Conservation (phyloP, 1,140 invertebrate genomes). For the Cataglyphis hispanica region DNA sequence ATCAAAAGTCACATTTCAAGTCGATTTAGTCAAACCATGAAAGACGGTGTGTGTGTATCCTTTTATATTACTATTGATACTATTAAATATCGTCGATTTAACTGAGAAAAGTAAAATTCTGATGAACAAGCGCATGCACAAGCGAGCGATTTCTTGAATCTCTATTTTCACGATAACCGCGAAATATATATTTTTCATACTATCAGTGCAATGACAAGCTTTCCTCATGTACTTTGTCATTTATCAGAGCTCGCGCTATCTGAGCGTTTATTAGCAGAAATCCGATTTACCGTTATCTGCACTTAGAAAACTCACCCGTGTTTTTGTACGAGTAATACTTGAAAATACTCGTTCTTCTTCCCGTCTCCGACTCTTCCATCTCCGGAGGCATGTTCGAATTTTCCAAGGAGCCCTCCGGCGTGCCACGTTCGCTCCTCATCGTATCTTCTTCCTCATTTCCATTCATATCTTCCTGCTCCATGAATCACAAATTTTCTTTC, state of each 20-base stretch:
- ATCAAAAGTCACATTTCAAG: background rate
- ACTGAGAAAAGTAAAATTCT: too few species aligned
- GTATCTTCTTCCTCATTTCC: conserved; percentile 5
- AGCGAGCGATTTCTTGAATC: too few species aligned
- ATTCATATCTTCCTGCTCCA: conserved; percentile 32
- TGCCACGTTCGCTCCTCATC: background rate
- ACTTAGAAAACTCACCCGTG: conserved; percentile 64
- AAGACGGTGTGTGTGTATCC: too few species aligned
- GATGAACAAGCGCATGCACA: too few species aligned
- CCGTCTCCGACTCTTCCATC: conserved; percentile 65
- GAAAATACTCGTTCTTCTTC: conserved; percentile 78
- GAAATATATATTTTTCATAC: too few species aligned
- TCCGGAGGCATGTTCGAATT: conserved; percentile 40
- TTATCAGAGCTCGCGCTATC: too few species aligned
- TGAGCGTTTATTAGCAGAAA: background rate
- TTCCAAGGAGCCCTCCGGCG: conserved; percentile 40
- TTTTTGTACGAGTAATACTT: conserved; percentile 76
- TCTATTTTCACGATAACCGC: too few species aligned
- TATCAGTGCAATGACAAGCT: too few species aligned
- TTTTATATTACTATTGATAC: too few species aligned
- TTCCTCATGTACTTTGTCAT: too few species aligned
- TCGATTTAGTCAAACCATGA: too few species aligned
- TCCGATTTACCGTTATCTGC: background rate
- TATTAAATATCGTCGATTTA: too few species aligned
- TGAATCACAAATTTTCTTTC: conserved; percentile 6